phyloP scores from a whole-genome alignment of 2,113 vertebrate species.

The Otis tarda region DNA sequence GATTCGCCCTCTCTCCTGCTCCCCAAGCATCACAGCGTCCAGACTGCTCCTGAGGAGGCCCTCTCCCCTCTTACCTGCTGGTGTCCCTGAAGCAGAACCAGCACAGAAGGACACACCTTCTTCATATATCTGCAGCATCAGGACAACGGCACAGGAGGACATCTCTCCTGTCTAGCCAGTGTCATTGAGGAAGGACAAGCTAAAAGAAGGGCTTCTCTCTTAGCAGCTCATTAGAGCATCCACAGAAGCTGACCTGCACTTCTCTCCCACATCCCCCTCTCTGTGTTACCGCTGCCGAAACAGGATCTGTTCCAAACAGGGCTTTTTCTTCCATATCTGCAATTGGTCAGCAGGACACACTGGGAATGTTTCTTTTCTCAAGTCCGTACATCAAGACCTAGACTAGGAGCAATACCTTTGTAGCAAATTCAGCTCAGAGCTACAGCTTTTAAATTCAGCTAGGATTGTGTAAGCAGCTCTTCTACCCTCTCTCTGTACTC shows the following conservation, averaged over 20 bases:
- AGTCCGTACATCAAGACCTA: not conserved
- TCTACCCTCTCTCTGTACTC: not conserved
- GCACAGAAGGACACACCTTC: not conserved
- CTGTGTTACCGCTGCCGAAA: not conserved
- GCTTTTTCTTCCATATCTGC: not conserved
- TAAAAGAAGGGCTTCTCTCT: not conserved
- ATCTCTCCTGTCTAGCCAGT: not conserved
- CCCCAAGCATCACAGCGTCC: not conserved
- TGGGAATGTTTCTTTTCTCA: not conserved
- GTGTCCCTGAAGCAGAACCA: not conserved
- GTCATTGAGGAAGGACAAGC: slow-evolving; percentile 15
- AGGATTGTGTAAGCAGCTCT: slow-evolving; percentile 11
- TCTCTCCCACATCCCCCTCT: not conserved
- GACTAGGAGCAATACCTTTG: not conserved
- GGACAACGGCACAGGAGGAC: not conserved
- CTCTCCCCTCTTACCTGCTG: not conserved
- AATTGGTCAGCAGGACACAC: not conserved
- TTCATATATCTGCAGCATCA: not conserved
- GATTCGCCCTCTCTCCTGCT: not conserved
- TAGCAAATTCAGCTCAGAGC: not conserved
- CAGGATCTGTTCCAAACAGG: not conserved
- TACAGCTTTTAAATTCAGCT: not conserved
- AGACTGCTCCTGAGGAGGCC: not conserved
- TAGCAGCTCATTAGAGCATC: not conserved
- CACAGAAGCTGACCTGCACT: not conserved